Evolutionary conservation across 2,113 vertebrate species (phyloP), one percentile per base, ranked within the genome.

Genomic region (Coreoperca whiteheadi): DNA sequence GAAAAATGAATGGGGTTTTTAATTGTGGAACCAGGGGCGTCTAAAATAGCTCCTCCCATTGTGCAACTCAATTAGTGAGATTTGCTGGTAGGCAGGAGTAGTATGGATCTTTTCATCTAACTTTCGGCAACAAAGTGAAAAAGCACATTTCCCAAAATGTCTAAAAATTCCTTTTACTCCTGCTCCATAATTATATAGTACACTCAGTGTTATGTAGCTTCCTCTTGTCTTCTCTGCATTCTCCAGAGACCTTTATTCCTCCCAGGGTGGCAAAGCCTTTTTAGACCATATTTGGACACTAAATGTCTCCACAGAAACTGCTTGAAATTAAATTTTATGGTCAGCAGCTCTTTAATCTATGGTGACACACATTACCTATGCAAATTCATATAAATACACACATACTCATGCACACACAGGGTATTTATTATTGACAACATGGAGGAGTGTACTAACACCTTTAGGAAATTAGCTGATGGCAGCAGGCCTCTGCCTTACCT

Each of bases 381-480:
- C 65, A 83, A 70, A 75, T 67, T 74, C 74, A 74, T 41, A 63
- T 41, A 60, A 32, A 87, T 50, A 77, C 60, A 80, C 73, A 79
- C 63, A 74, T 25, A 59, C 77, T 43, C 59, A 11, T 2, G 23
- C 67, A 83, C 66, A 85, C 59, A 64, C 57, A 20, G n/a, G 12
- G 28, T 43, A 65, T 28, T 81, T 59, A 74, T 46, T 87, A 83
- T 16, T 70, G 77, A 85, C 66, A 76, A 56, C 68, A 41, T 69
- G 51, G 68, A 75, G 77, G 84, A 71, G 69, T 76, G 72, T 79
- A 81, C 87, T 86, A 84, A 86, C 88, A 91, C 84, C 83, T 84
- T 72, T 73, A 68, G 79, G 81, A 90, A 93, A 94, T 81, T 69
- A 80, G 87, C 84, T 91, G 89, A 91, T 80, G 71, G 88, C 87